Conservation (phyloP, 2,888 invertebrate genomes). For the Lapara coniferarum region DNA sequence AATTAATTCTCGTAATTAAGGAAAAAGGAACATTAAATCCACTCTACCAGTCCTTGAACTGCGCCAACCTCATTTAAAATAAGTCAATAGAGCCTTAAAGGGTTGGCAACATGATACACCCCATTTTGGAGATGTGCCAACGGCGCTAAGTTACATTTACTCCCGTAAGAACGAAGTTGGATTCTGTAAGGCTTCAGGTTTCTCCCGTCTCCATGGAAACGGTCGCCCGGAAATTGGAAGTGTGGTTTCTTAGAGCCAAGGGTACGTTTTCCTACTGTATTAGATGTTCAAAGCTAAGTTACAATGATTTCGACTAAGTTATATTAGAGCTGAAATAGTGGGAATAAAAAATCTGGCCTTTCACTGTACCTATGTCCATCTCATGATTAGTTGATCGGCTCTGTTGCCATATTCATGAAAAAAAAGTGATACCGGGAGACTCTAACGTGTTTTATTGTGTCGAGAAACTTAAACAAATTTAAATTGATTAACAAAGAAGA, state of each 20-base stretch:
- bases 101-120: conserved; percentile 9
- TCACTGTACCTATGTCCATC: no score
- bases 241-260: no score
- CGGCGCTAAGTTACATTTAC: not conserved
- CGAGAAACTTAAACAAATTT: no score
- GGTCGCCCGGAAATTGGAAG: not conserved
- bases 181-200: not conserved
- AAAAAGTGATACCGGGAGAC: no score
- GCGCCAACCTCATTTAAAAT: conserved; percentile 6
- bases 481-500: no score
- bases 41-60: not conserved
- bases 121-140: conserved; percentile 9
- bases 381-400: no score
- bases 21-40: not conserved
- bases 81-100: conserved; percentile 10
- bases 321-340: no score
- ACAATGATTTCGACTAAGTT: not conserved
- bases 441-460: no score
- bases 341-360: no score
- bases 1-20: not conserved
- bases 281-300: not conserved
- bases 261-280: not conserved
- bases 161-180: not conserved
- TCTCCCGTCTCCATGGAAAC: conserved; percentile 11
- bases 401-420: no score